A percentile compares a stretch with the other conserved stretches of the same genome.
Conservation (phyloP, 1,140 invertebrate genomes). For the Drosophila hydei region DNA sequence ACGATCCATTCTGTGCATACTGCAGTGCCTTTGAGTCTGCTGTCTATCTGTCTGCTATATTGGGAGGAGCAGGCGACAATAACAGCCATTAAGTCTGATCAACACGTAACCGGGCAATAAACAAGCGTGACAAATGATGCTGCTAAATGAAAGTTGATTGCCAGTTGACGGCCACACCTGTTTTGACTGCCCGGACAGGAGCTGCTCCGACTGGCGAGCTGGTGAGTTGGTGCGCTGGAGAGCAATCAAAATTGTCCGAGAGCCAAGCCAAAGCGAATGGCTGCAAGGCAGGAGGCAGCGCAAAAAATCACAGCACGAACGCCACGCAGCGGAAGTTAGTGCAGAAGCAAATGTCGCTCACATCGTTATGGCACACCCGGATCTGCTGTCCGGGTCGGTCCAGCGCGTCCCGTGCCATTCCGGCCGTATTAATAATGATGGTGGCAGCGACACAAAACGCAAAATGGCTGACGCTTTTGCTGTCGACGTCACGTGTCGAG, state of each 20-base stretch:
- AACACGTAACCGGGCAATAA: slow-evolving; percentile 80
- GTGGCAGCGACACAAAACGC: slow-evolving; percentile 61
- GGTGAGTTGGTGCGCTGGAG: too few species aligned
- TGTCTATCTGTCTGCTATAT: background rate
- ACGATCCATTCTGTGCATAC: background rate
- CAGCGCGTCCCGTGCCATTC: slow-evolving; percentile 10
- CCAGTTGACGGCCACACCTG: slow-evolving; percentile 78
- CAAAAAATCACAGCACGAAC: slow-evolving; percentile 57
- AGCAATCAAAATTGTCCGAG: slow-evolving; percentile 71
- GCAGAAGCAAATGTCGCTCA: slow-evolving; percentile 43
- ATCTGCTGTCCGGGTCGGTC: background rate
- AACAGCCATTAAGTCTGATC: slow-evolving; percentile 76
- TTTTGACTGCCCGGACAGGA: slow-evolving; percentile 33
- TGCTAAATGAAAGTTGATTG: slow-evolving; percentile 82
- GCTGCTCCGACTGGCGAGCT: slow-evolving; percentile 10
- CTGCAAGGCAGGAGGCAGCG: background rate
- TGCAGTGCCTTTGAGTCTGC: background rate
- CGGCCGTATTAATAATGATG: slow-evolving; percentile 76
- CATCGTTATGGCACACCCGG: slow-evolving; percentile 25
- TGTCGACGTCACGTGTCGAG: slow-evolving; percentile 66
- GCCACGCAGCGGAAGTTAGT: slow-evolving; percentile 66
- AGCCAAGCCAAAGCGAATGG: slow-evolving; percentile 12
- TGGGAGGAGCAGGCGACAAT: slow-evolving; percentile 51
- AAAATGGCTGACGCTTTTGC: slow-evolving; percentile 61
- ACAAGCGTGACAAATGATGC: slow-evolving; percentile 81